Percentiles rank a stretch among this genome's conserved stretches.
Conservation (phyloP, 2,888 invertebrate species). For the Drosophila mimetica region DNA sequence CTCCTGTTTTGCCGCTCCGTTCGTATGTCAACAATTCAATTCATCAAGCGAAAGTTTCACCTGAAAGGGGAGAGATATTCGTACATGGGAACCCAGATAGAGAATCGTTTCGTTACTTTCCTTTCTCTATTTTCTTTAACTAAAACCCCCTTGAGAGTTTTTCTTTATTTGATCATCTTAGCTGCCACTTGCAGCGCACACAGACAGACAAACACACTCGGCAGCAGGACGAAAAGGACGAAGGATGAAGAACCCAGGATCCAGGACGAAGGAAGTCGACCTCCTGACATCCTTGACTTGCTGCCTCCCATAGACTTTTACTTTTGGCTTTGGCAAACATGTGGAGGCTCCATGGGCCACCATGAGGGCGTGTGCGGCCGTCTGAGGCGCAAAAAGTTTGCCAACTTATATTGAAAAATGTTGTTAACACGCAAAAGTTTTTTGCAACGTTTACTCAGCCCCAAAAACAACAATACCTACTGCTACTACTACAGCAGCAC, state of each 20-base stretch:
- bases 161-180: conserved; percentile 78
- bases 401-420: conserved; percentile 80
- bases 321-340: conserved; percentile 72
- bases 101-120: conserved; percentile 67
- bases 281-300: conserved; percentile 75
- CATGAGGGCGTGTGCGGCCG: conserved; percentile 35
- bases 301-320: conserved; percentile 76
- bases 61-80: conserved; percentile 29
- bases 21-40: conserved; percentile 79
- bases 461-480: conserved; percentile 32
- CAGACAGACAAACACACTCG: conserved; percentile 54
- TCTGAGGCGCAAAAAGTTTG: conserved; percentile 66
- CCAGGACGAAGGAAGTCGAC: conserved; percentile 44
- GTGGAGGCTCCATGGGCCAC: conserved; percentile 26
- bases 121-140: conserved; percentile 72
- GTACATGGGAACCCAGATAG: neutral
- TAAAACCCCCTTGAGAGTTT: conserved; percentile 76
- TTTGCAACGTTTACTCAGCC: conserved; percentile 74
- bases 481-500: conserved; percentile 9
- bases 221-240: conserved; percentile 19
- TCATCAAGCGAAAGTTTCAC: conserved; percentile 75
- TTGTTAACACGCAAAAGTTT: conserved; percentile 79
- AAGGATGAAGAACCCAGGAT: too few relatives aligned
- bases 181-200: conserved; percentile 73
- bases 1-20: conserved; percentile 69